Evolutionary conservation across 2,113 vertebrate species (phyloP), one percentile per base, ranked within the genome.

Genomic region (Cathartes aura): DNA sequence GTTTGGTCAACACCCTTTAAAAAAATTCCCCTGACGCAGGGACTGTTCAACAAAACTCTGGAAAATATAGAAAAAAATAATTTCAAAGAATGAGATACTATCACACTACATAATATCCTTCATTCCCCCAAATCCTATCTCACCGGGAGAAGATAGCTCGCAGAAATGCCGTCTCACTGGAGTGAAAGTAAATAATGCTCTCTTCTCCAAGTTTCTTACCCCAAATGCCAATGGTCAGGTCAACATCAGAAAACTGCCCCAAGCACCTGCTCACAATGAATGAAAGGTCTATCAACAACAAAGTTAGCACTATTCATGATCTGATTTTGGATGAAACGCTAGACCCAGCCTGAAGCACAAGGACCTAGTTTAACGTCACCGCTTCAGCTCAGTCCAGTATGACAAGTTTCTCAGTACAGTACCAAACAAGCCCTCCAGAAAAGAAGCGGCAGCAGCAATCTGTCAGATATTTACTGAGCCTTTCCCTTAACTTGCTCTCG

Each of bases 401-500:
- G 60, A 45, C 89, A 19, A 93, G 91, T 64, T 76, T 34, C 89
- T 91, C 62, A 24, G 76, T 15, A 4, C 40, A 63, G 81, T 42
- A 29, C 52, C 27, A 4, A 94, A 62, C 36, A 12, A 93, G 78
- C 94, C 93, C 94, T 94, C 50, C 88, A 96, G 96, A 68, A 79
- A 96, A 70, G 90, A 68, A 92, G 79, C 19, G 2, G 95, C 90
- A 97, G 96, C 78, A 92, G 81, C 83, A 87, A 82, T 96, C 71
- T 43, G 79, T 96, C 95, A 96, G 84, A 42, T 85, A 40, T 45
- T 85, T 58, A 87, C 93, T 53, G 87, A 96, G 89, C 89, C 48
- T 96, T 91, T 13, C 84, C 84, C 81, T 81, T 30, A 14, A 60
- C 68, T 62, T 73, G 56, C 60, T 87, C 48, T 47, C 8, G 5